Evolutionary conservation across 2,888 invertebrate species (phyloP), one percentile per base, ranked within the genome.

Genomic region (Sicus ferrugineus): DNA sequence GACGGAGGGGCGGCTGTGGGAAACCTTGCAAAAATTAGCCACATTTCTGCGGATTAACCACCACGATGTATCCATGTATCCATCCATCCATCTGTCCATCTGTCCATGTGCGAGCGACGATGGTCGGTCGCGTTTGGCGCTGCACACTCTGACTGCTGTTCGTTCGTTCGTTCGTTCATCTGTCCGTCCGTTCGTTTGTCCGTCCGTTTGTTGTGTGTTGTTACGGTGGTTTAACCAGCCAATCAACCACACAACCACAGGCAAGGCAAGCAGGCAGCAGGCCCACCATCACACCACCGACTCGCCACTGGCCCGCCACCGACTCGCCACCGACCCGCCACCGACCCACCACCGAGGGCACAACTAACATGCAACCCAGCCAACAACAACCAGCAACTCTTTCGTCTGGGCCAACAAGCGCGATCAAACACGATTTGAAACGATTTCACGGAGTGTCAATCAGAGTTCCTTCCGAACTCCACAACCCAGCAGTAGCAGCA

Each of bases 11-110:
- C 52, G 16, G 64, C 28, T 21, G 59, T 4, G 31, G 67, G 58
- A 67, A 67, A 67, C 59, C 67, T 67, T 59, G 59, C 67, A 67
- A 67, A 66, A 67, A 67, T 67, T 67, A 59, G 67, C 48, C 66
- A 42, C 66, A 58, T 58, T 66, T 67, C 46, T 58, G 66, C 58
- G 58, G 66, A 67, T 46, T 59, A 67, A 48, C 46, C 54, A 66
- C 34, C 21, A 48, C 48, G 21, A 30, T 38, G 23, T 50, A 48
- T 16, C 21, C 21, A 23, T 28, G 3, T n/a, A 42, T 42, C 42
- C 16, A n/a, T 42, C 42, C 42, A n/a, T 42, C 16, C 14, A 4
- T 42, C 42, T 16, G 56, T 54, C 54, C 28, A 54, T 42, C 26
- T 42, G 50, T 50, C 50, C 50, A 56, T 42, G 14, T 23, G 7